phyloP scores from a whole-genome alignment of 2,888 invertebrate genomes.

The Phyllotreta striolata region DNA sequence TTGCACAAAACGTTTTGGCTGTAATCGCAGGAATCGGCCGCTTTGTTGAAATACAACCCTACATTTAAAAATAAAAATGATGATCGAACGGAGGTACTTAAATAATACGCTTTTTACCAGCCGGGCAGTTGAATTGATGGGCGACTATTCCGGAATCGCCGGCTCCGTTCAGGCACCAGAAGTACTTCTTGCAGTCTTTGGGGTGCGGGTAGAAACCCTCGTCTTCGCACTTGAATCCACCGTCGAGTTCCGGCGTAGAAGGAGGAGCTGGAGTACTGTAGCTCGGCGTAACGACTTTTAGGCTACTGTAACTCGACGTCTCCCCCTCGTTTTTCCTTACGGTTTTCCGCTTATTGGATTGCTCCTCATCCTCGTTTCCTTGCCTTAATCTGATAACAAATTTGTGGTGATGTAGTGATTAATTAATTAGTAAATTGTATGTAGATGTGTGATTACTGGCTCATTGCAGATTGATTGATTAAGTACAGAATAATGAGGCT shows the following conservation, averaged over 20 bases:
- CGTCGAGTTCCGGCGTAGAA: slow-evolving; percentile 88
- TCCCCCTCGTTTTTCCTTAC: slow-evolving; percentile 33
- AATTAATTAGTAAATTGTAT: too few relatives aligned
- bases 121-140: slow-evolving; percentile 92
- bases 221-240: slow-evolving; percentile 89
- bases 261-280: slow-evolving; percentile 81
- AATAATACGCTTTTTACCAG: slow-evolving; percentile 66
- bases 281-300: slow-evolving; percentile 59
- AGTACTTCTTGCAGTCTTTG: slow-evolving; percentile 92
- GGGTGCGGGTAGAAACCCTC: slow-evolving; percentile 94
- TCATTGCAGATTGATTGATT: too few relatives aligned
- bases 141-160: slow-evolving; percentile 90
- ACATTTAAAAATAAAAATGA: slow-evolving; percentile 40
- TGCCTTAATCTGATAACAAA: slow-evolving; percentile 25
- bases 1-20: slow-evolving; percentile 87
- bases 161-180: slow-evolving; percentile 92
- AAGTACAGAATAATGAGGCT: too few relatives aligned
- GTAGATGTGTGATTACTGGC: too few relatives aligned
- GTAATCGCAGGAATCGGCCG: slow-evolving; percentile 92
- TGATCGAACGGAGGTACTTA: not conserved
- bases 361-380: slow-evolving; percentile 19
- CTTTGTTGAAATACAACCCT: slow-evolving; percentile 91
- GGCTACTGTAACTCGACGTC: slow-evolving; percentile 63
- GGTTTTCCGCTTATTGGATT: slow-evolving; percentile 39
- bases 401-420: too few relatives aligned